Base-by-base conservation (phyloP, 2,888 invertebrate genomes). In the Melieria omissa region DNA sequence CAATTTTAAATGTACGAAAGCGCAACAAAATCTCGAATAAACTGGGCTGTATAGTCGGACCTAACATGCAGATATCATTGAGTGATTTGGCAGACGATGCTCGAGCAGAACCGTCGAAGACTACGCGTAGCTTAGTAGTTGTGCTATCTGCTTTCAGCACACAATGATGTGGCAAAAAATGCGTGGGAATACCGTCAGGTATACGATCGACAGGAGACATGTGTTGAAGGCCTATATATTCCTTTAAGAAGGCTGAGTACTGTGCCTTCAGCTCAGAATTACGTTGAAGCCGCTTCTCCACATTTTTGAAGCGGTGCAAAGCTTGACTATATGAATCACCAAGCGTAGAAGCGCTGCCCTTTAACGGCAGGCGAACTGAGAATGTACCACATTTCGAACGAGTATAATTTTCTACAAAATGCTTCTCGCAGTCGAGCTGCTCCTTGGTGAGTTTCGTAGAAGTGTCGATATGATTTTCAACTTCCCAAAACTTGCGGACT, bases 341-440 rank as follows among this genome's bases (percentile, higher is more conserved):
- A 16, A 74, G 49, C 9, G 47, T 29, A 14, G 16, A 57, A 9
- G 61, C 3, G 14, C 47, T 44, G 10, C 52, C n/a, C n/a, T n/a
- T n/a, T n/a, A n/a, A 49, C 3, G 76, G 74, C 49, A 76, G 41
- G 4, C 70, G 65, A 42, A 76, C 75, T 14, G 70, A 63, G 57
- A 72, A 77, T 42, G 64, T 65, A 10, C 75, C 77, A 46, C 70
- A 66, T 10, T 44, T 42, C 4, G 70, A 16, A 44, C 73, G 65
- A 52, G 55, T 52, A 47, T 49, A 61, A 57, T 57, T 74, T 46
- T 61, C 44, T 54, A 63, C 44, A 60, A 75, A 75, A 29, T 74
- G 74, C 10, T 71, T n/a, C 46, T 76, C 73, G 61, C 75, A 74
- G 14, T 64, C 63, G 7, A 74, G n/a, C 12, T 73, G 66, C 9